phyloP scores from a whole-genome alignment of 2,888 invertebrate genomes.

The Eurytoma adleriae region DNA sequence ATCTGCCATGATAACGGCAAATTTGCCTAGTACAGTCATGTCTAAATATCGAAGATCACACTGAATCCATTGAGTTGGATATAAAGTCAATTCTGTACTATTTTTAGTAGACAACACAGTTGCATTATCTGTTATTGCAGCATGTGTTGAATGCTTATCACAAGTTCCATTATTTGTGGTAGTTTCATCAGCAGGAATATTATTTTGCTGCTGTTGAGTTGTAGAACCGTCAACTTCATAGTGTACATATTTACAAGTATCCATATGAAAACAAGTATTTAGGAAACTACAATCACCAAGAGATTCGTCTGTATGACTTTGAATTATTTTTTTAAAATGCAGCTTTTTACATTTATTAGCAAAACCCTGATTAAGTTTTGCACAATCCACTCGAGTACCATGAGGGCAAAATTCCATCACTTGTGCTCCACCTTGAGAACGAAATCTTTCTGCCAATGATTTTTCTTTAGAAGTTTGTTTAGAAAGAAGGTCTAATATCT shows the following conservation, averaged over 20 bases:
- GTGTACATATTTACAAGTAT: constrained; percentile 98
- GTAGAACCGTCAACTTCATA: constrained; percentile 93
- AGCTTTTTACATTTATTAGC: constrained; percentile 88
- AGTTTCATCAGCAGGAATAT: constrained; percentile 60
- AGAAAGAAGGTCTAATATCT: constrained; percentile 94
- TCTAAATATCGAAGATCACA: constrained; percentile 95
- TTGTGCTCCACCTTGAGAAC: constrained; percentile 95
- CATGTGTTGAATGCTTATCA: constrained; percentile 50
- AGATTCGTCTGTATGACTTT: constrained; percentile 94
- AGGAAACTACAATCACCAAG: constrained; percentile 98
- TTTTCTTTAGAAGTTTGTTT: constrained; percentile 98
- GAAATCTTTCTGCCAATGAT: constrained; percentile 95
- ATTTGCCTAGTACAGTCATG: constrained; percentile 95
- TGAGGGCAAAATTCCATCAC: constrained; percentile 98
- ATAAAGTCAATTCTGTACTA: constrained; percentile 81
- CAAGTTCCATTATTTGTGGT: constrained; percentile 65
- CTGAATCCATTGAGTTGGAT: constrained; percentile 97
- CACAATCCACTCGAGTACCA: constrained; percentile 94
- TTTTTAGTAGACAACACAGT: constrained; percentile 54
- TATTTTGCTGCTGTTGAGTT: constrained; percentile 73
- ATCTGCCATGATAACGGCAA: constrained; percentile 99
- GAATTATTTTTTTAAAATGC: constrained; percentile 98
- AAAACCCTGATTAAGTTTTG: constrained; percentile 72
- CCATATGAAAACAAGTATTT: constrained; percentile 99
- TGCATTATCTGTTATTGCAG: constrained; percentile 29